Conservation (phyloP, 64 coral and sea anemone species). For the Hydrozoanthus tunicans region DNA sequence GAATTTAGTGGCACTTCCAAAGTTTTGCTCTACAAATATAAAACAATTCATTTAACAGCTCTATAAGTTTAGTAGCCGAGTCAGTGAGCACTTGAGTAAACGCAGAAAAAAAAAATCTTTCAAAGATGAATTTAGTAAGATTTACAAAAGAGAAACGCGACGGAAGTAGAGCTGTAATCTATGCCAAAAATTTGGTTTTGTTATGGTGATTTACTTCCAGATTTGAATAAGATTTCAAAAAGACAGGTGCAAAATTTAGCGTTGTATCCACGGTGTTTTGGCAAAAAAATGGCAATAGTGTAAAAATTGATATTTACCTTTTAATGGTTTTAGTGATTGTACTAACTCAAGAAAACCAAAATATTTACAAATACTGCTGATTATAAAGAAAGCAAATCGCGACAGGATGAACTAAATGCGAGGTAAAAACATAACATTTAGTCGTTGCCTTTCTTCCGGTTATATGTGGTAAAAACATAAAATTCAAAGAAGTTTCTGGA, state of each 20-base stretch:
- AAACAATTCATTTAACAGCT: no score
- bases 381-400: background rate
- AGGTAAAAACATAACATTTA: background rate
- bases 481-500: no score
- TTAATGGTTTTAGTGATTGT: background rate
- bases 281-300: background rate
- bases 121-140: no score
- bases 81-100: no score
- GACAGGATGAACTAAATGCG: background rate
- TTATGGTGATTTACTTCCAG: constrained; percentile 16
- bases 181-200: background rate
- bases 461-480: background rate
- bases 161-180: background rate
- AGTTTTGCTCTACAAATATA: no score
- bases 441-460: background rate
- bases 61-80: no score
- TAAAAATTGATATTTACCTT: constrained; percentile 8
- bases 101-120: no score
- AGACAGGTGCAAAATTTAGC: background rate
- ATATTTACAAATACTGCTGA: background rate
- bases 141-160: background rate
- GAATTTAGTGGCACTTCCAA: no score
- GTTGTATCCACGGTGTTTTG: background rate
- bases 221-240: background rate
- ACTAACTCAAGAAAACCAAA: background rate